A percentile compares a stretch with the other conserved stretches of the same genome.
These are phyloP conservation scores for Chymomyza caudatula DNA, from an alignment of 2,888 invertebrate species.

Conservation along the genomic window DNA sequence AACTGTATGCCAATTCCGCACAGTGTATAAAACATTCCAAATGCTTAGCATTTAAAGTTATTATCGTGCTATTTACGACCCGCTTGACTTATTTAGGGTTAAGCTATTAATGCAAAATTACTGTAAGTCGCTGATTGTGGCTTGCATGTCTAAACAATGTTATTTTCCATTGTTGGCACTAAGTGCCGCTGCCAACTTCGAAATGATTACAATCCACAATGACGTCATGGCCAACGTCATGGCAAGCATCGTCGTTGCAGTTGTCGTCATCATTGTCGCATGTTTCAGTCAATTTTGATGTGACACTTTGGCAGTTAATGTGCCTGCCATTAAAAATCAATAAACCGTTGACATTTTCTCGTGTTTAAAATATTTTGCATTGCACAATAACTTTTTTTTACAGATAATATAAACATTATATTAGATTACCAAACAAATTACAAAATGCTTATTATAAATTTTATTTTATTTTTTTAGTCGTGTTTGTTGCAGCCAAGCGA, in stretches of 20 bases:
- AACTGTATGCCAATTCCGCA: too few species aligned
- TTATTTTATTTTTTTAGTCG: too few species aligned
- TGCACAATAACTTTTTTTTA: not conserved
- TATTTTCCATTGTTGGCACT: too few species aligned
- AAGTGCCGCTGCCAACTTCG: not conserved
- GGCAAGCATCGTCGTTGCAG: not conserved
- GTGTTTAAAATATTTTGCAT: not conserved
- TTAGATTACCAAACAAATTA: too few species aligned
- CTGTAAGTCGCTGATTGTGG: not conserved
- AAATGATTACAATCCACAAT: too few species aligned
- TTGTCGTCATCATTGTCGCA: not conserved
- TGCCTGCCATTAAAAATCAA: not conserved
- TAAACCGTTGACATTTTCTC: not conserved
- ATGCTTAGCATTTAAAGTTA: not conserved
- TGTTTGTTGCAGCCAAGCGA: too few species aligned
- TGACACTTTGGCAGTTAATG: not conserved
- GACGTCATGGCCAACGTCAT: not conserved
- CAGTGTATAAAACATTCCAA: too few species aligned
- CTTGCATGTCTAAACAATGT: not conserved
- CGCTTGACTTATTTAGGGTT: not conserved
- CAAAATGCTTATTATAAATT: too few species aligned
- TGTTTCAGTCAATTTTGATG: not conserved
- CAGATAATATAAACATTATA: not conserved
- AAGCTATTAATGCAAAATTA: not conserved
- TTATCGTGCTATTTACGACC: not conserved